These are phyloP conservation scores for Dryobota labecula DNA, from an alignment of 2,888 invertebrate species.

Conservation along the genomic window DNA sequence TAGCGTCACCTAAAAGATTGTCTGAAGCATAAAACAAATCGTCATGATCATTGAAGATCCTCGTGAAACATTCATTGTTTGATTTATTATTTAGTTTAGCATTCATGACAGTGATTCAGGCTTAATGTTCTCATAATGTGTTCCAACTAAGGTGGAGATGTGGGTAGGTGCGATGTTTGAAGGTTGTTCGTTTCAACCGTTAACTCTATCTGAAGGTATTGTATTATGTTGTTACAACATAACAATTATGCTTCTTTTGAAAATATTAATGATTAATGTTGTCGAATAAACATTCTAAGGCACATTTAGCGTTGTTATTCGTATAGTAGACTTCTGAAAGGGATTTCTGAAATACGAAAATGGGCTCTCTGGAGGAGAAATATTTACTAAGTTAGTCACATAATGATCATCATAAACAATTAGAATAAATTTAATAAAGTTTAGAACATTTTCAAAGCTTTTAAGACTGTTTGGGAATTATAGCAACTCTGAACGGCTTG, in stretches of 20 bases:
- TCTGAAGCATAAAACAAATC: not conserved
- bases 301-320: not conserved
- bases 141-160: constrained; percentile 45
- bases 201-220: constrained; percentile 29
- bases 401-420: not conserved
- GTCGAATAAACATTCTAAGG: not conserved
- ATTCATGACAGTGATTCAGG: constrained; percentile 55
- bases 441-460: not conserved
- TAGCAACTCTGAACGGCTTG: no score
- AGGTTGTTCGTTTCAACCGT: constrained; percentile 50
- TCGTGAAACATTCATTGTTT: constrained; percentile 22
- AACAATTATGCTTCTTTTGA: constrained; percentile 30
- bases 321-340: not conserved
- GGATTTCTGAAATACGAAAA: not conserved
- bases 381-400: not conserved
- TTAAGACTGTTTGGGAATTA: not conserved
- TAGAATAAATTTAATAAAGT: not conserved
- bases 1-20: not conserved
- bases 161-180: constrained; percentile 57
- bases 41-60: constrained; percentile 1
- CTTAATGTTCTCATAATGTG: constrained; percentile 51
- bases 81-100: constrained; percentile 35
- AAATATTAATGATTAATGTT: constrained; percentile 16
- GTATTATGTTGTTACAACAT: constrained; percentile 28
- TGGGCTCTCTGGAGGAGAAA: no score